Base-by-base conservation (phyloP, 2,888 invertebrate genomes). In the Drosophila putrida region DNA sequence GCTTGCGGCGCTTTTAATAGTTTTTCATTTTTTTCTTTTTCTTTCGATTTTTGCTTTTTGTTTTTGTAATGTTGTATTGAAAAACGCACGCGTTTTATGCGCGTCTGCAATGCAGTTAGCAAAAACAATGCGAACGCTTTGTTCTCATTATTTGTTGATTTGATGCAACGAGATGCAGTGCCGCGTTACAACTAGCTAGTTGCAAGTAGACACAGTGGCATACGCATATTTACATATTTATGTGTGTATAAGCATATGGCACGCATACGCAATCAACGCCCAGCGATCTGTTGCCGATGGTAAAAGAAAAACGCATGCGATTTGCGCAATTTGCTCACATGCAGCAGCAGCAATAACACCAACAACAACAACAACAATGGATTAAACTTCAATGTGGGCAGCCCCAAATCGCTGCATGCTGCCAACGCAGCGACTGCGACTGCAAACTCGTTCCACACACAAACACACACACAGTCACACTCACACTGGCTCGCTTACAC, bases 41-140 rank as follows among this genome's bases (percentile, higher is more conserved):
- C 20, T 20, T 20, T 20, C 20, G 20, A 20, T 20, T 60, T 50
- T 51, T 50, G 9, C 6, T 47, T 47, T 35, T 33, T 41, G 27
- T 50, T 44, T 50, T 68, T 59, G 53, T 57, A 55, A 55, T 54
- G 2, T 65, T 76, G 55, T 71, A 60, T 44, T 61, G 55, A 36
- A 74, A 75, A 68, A 66, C 66, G 71, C 77, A 57, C 63, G 75
- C 74, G 61, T 75, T 75, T 66, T 31, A 75, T 75, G 67, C 38
- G 65, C 72, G 77, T 49, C 88, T 68, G 88, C 82, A 82, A 71
- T 82, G 88, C 82, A 80, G 82, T 74, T 82, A 77, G 68, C 77
- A 82, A 85, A 82, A 77, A 82, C 88, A 88, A 82, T 80, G 86
- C 77, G 51, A 60, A 60, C 71, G 77, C 86, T 70, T 88, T 88